Evolutionary conservation across 2,797 vertebrate species (phyloP).

Genomic region (Sorex maritimensis): DNA sequence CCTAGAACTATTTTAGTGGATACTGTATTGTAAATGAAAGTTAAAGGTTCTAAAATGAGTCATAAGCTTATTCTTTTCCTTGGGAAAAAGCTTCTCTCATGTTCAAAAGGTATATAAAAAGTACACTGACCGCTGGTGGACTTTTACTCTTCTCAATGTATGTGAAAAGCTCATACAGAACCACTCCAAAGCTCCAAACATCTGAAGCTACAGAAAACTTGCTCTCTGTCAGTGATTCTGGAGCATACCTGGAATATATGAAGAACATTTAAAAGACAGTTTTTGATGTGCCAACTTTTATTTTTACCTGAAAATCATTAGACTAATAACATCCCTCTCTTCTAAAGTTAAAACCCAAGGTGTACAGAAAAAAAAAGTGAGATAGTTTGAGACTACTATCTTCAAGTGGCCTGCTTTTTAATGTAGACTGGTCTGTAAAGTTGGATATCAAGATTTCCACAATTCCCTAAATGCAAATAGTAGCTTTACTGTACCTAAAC

Average conservation of each 20-base stretch:
- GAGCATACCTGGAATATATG: constrained; percentile 95
- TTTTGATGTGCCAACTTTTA: neutral
- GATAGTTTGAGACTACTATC: neutral
- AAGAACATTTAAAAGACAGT: constrained; percentile 55
- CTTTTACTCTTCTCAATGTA: constrained; percentile 98
- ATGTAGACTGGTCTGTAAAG: neutral
- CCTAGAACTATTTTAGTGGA: constrained; percentile 44
- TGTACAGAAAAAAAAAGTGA: neutral
- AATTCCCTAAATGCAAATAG: constrained; percentile 19
- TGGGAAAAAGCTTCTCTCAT: constrained; percentile 36
- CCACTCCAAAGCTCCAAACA: constrained; percentile 99
- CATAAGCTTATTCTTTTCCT: neutral
- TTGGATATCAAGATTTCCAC: constrained; percentile 36
- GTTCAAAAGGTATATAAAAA: constrained; percentile 44
- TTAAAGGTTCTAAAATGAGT: constrained; percentile 35
- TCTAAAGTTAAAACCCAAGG: neutral
- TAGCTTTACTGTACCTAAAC: neutral
- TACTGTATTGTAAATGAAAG: constrained; percentile 44
- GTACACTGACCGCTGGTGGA: constrained; percentile 95
- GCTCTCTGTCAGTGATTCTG: constrained; percentile 97
- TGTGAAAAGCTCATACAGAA: constrained; percentile 98
- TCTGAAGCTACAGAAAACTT: constrained; percentile 99
- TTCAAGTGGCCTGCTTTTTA: constrained; percentile 29
- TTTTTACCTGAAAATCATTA: constrained; percentile 25
- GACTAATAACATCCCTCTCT: neutral